Conservation (phyloP, 2,797 vertebrate genomes). For the Clarias pachynema region DNA sequence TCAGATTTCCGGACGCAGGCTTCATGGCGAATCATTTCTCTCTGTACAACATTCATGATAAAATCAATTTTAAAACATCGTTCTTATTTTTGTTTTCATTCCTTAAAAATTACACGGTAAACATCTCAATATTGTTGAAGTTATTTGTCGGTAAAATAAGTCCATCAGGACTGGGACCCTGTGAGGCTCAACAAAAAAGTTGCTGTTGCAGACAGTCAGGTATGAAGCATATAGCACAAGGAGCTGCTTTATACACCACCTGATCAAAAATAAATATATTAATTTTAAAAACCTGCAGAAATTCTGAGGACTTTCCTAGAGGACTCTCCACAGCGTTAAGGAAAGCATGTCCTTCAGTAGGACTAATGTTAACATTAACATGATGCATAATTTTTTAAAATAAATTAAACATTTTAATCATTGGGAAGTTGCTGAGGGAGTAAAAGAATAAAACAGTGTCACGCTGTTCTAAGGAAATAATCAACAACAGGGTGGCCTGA, state of each 20-base stretch:
- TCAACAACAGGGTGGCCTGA: no score
- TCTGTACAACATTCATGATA: background rate
- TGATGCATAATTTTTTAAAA: no score
- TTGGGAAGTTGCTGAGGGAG: no score
- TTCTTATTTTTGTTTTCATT: background rate
- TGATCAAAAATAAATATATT: no score
- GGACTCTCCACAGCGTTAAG: no score
- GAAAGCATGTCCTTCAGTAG: no score
- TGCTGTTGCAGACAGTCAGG: background rate
- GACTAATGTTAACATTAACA: no score
- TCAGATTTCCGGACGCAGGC: constrained; percentile 10
- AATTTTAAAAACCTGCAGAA: no score
- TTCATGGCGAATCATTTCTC: constrained; percentile 12
- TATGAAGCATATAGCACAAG: background rate
- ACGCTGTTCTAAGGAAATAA: no score
- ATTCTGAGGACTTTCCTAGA: no score
- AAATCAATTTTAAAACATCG: background rate
- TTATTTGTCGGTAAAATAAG: background rate
- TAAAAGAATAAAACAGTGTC: no score
- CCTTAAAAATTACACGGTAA: background rate
- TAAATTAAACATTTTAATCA: no score
- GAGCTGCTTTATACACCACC: background rate
- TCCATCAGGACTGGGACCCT: background rate
- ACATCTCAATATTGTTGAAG: background rate
- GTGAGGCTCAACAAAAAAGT: background rate